Conservation (phyloP, 92 coral and sea anemone species). For the Epizoanthus fatuus region DNA sequence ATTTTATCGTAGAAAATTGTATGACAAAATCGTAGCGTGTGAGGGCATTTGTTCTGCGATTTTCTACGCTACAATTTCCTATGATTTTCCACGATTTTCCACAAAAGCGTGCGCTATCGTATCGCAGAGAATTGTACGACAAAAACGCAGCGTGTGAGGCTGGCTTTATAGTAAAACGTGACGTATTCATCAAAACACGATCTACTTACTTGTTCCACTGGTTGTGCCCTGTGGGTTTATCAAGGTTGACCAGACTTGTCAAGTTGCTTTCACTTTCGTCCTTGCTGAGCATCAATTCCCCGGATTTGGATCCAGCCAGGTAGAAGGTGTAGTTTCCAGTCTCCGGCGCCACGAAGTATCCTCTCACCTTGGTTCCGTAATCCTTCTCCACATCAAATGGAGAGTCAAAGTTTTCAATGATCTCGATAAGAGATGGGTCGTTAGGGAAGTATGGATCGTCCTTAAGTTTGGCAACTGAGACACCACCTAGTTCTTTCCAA, state of each 20-base stretch:
- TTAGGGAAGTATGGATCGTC: slow-evolving; percentile 96
- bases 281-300: slow-evolving; percentile 93
- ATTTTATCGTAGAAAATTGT: no score
- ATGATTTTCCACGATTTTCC: no score
- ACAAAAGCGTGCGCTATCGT: no score
- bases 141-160: no score
- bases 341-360: slow-evolving; percentile 99
- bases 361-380: slow-evolving; percentile 96
- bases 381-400: slow-evolving; percentile 98
- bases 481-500: slow-evolving; percentile 95
- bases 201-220: slow-evolving; percentile 96
- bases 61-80: no score
- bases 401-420: slow-evolving; percentile 98
- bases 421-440: slow-evolving; percentile 97
- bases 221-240: slow-evolving; percentile 93
- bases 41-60: no score
- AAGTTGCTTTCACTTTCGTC: slow-evolving; percentile 89
- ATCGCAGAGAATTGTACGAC: no score
- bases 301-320: slow-evolving; percentile 91
- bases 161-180: no score
- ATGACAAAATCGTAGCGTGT: no score
- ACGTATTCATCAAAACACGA: not conserved
- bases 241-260: slow-evolving; percentile 81
- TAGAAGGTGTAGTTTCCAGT: slow-evolving; percentile 98
- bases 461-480: slow-evolving; percentile 80